Base-by-base conservation (phyloP, 2,797 vertebrate genomes). In the Mus spretus region DNA sequence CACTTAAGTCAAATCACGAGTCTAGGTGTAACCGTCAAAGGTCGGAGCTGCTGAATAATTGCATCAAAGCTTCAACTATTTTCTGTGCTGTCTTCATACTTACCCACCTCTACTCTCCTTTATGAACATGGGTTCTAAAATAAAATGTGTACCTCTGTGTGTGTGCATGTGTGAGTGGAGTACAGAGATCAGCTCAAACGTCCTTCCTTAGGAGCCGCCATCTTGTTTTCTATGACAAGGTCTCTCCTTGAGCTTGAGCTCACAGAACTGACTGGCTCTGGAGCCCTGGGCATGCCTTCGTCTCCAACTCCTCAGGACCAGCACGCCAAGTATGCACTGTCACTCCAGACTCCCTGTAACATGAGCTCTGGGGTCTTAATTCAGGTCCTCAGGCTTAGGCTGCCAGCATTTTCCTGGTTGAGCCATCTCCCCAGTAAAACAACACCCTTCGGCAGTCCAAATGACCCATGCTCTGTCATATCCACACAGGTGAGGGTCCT, bases 1-100 rank as follows among this genome's bases (percentile, higher is more conserved):
- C 37, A 90, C 47, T 85, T 40, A 79, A 59, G 31, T 59, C 26
- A 5, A 50, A 72, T n/a, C 61, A 79, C 24, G 59, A 40, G 67
- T 44, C 89, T 31, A 24, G 12, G 28, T 91, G n/a, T 72, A 94
- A 88, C 24, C 86, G 44, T 22, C 75, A 90, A 67, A 97, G 95
- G 77, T 87, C 37, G 96, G 70, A 34, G 63, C 47, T 79, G 55
- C 8, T 28, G 1, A 96, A 90, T 67, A 31, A 86, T 57, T 95
- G 47, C 34, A 61, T 88, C 55, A 94, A 93, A 94, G 44, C n/a
- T 55, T 79, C 53, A 90, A 61, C 28, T 34, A 13, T 84, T 59
- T 87, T 95, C 90, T 89, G 4, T 15, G 24, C 31, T 34, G 9
- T 72, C 89, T 63, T 81, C 78, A 57, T n/a, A 53, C 65, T 53